phyloP scores from a whole-genome alignment of 1,140 invertebrate genomes.

The Scaptomyza graminum region DNA sequence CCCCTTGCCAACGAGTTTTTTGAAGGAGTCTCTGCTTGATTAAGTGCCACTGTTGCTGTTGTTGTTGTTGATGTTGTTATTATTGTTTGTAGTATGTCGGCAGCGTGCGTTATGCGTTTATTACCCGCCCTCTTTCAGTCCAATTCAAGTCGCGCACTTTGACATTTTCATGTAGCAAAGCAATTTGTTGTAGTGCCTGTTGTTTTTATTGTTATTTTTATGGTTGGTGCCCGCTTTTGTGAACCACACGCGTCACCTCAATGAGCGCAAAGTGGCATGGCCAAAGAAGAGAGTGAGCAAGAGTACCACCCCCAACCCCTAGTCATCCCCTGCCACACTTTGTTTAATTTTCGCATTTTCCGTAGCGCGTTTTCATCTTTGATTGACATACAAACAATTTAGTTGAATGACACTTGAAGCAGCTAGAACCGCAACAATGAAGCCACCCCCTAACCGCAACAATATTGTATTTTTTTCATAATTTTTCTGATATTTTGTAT shows the following conservation, averaged over 20 bases:
- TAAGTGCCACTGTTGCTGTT: constrained; percentile 56
- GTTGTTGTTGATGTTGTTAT: constrained; percentile 37
- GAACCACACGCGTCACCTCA: constrained; percentile 67
- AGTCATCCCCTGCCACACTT: constrained; percentile 7
- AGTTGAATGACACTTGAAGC: constrained; percentile 79
- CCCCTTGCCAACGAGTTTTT: constrained; percentile 38
- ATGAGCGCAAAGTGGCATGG: constrained; percentile 67
- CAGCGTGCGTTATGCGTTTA: constrained; percentile 63
- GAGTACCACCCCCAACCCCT: background rate
- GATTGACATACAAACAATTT: constrained; percentile 83
- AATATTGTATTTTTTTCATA: constrained; percentile 50
- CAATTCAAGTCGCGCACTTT: constrained; percentile 45
- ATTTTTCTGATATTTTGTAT: constrained; percentile 78
- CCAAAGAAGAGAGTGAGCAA: background rate
- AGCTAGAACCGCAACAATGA: constrained; percentile 70
- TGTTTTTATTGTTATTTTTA: constrained; percentile 46
- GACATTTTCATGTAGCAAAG: constrained; percentile 69
- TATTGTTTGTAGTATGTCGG: constrained; percentile 23
- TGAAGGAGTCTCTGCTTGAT: constrained; percentile 58
- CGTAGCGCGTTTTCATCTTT: constrained; percentile 80
- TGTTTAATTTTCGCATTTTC: constrained; percentile 83
- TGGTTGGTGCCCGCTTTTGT: constrained; percentile 44
- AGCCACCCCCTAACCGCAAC: constrained; percentile 53
- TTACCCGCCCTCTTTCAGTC: constrained; percentile 50
- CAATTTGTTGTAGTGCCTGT: constrained; percentile 72